Evolutionary conservation across 2,888 invertebrate genomes (phyloP).

Genomic region (Physocephala rufipes): DNA sequence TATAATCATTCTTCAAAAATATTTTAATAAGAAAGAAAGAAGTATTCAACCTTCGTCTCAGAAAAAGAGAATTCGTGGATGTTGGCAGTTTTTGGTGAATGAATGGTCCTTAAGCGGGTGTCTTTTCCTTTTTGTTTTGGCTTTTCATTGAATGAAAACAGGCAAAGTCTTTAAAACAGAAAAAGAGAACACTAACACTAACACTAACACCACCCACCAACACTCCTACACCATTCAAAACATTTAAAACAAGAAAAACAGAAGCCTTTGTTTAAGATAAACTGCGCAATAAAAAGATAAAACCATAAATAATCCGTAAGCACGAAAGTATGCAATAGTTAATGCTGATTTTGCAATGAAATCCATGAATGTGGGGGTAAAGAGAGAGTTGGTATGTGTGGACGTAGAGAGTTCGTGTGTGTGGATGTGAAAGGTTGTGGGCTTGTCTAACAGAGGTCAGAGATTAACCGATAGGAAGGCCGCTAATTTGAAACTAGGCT

Average conservation of each 20-base stretch:
- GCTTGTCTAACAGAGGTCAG: too few species aligned
- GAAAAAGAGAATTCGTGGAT: neutral
- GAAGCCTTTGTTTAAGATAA: slow-evolving; percentile 18
- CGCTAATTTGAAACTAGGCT: too few species aligned
- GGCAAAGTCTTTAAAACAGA: neutral
- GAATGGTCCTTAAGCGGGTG: slow-evolving; percentile 1
- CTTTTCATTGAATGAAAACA: slow-evolving; percentile 38
- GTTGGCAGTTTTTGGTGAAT: neutral
- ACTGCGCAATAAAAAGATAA: slow-evolving; percentile 18
- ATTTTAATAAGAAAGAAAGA: neutral
- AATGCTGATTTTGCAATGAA: slow-evolving; percentile 6
- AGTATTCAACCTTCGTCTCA: neutral
- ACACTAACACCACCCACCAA: slow-evolving; percentile 1
- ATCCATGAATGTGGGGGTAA: neutral
- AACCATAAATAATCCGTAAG: neutral
- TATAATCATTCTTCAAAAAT: slow-evolving; percentile 8
- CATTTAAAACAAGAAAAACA: slow-evolving; percentile 8
- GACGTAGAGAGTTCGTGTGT: too few species aligned
- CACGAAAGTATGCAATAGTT: slow-evolving; percentile 3
- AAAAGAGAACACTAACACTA: slow-evolving; percentile 3
- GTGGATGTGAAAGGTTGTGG: too few species aligned
- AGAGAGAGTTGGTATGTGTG: neutral
- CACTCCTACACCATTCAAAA: neutral
- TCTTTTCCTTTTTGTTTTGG: slow-evolving; percentile 29
- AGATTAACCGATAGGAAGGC: too few species aligned